phyloP scores from a whole-genome alignment of 2,797 vertebrate genomes.

The Acipenser ruthenus region DNA sequence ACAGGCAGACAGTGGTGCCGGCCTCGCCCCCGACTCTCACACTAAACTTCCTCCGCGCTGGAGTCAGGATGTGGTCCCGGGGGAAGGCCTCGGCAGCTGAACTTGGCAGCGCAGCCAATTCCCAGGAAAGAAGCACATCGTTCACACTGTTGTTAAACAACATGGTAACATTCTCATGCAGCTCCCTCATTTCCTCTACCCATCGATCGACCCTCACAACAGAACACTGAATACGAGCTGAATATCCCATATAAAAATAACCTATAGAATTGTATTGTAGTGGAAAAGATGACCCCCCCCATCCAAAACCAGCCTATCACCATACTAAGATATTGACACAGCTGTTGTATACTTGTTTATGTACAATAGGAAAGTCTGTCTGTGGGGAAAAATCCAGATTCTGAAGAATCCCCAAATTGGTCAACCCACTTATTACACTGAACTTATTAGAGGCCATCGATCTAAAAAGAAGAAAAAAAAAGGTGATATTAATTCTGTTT shows the following conservation, averaged over 20 bases:
- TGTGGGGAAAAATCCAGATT: too few species aligned
- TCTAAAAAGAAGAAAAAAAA: too few species aligned
- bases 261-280: too few species aligned
- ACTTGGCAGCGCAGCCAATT: constrained; percentile 80
- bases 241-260: too few species aligned
- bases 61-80: constrained; percentile 60
- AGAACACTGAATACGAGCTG: too few species aligned
- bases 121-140: constrained; percentile 80
- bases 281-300: too few species aligned
- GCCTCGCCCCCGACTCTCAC: constrained; percentile 44
- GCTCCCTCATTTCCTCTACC: constrained; percentile 37
- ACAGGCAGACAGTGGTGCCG: constrained; percentile 53
- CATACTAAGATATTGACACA: too few species aligned
- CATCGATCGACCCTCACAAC: constrained; percentile 4
- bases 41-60: constrained; percentile 64
- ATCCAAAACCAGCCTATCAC: too few species aligned
- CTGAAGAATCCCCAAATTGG: not conserved
- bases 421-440: not conserved
- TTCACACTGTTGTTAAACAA: constrained; percentile 59
- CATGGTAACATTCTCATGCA: constrained; percentile 52
- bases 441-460: too few species aligned
- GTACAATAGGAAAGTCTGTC: too few species aligned
- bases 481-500: too few species aligned
- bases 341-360: too few species aligned
- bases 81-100: constrained; percentile 73